Percentiles rank a stretch among this genome's conserved stretches.
Conservation (phyloP, 2,888 invertebrate genomes). For the Liodrosophila aerea region DNA sequence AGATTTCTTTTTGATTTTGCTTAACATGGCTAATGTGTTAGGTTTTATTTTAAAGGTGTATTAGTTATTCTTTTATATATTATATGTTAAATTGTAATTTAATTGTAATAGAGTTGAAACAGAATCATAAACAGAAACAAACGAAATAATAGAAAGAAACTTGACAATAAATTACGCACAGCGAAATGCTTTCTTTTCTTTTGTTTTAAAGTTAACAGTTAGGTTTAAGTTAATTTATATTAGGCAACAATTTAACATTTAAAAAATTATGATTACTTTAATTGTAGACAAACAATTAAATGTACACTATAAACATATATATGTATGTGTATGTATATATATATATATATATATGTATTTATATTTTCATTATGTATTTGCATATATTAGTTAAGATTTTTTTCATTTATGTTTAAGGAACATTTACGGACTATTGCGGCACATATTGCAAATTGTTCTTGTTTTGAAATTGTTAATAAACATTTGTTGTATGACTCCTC, state of each 20-base stretch:
- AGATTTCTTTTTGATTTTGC: constrained; percentile 14
- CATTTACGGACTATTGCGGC: constrained; percentile 71
- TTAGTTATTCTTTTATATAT: constrained; percentile 3
- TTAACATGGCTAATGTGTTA: constrained; percentile 26
- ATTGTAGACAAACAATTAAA: constrained; percentile 25
- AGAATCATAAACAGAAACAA: not conserved
- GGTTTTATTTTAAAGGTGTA: constrained; percentile 11
- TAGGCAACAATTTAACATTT: constrained; percentile 48
- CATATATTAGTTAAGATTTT: constrained; percentile 9
- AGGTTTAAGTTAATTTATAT: constrained; percentile 38
- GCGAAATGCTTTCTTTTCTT: constrained; percentile 6
- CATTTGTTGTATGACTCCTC: constrained; percentile 4
- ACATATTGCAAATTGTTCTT: constrained; percentile 50
- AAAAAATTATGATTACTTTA: constrained; percentile 17
- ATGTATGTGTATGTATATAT: constrained; percentile 10
- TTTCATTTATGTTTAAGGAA: constrained; percentile 59
- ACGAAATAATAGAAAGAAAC: constrained; percentile 20
- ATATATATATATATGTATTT: constrained; percentile 4
- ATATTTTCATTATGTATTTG: constrained; percentile 9
- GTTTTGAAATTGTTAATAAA: constrained; percentile 16
- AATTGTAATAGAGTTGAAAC: not conserved
- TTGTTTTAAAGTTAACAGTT: not conserved
- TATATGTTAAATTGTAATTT: constrained; percentile 5
- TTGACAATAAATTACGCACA: constrained; percentile 33
- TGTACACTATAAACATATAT: constrained; percentile 6